Evolutionary conservation across 2,888 invertebrate genomes (phyloP).

Genomic region (Oligia latruncula): DNA sequence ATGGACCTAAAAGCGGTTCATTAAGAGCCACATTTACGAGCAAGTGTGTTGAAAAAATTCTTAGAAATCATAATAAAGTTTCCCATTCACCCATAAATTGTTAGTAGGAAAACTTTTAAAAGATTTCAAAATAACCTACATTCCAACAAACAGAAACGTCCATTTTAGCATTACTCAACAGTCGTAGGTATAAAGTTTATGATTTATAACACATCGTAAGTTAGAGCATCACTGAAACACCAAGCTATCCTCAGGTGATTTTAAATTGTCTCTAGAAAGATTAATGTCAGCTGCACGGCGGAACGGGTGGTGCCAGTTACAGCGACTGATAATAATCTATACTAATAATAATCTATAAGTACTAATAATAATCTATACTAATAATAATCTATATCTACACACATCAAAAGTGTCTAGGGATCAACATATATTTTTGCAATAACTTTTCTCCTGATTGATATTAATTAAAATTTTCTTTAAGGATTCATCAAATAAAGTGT

Average conservation of each 20-base stretch:
- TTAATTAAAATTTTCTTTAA: too few relatives aligned
- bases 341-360: too few relatives aligned
- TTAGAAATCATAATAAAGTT: neutral
- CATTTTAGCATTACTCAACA: conserved; percentile 2
- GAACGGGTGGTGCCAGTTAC: conserved; percentile 32
- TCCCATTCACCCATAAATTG: neutral
- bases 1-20: too few relatives aligned
- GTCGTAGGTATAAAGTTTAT: conserved; percentile 33
- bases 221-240: conserved; percentile 43
- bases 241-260: conserved; percentile 70
- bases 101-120: neutral
- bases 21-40: too few relatives aligned
- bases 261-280: conserved; percentile 71
- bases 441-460: too few relatives aligned
- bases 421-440: too few relatives aligned
- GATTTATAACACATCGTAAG: conserved; percentile 53
- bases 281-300: conserved; percentile 67
- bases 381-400: too few relatives aligned
- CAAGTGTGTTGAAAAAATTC: neutral
- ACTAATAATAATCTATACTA: too few relatives aligned
- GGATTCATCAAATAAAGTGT: too few relatives aligned
- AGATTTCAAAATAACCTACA: conserved; percentile 5
- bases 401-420: too few relatives aligned
- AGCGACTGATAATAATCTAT: conserved; percentile 1
- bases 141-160: neutral